phyloP scores from a whole-genome alignment of 2,113 vertebrate species.

The Sialia sialis region DNA sequence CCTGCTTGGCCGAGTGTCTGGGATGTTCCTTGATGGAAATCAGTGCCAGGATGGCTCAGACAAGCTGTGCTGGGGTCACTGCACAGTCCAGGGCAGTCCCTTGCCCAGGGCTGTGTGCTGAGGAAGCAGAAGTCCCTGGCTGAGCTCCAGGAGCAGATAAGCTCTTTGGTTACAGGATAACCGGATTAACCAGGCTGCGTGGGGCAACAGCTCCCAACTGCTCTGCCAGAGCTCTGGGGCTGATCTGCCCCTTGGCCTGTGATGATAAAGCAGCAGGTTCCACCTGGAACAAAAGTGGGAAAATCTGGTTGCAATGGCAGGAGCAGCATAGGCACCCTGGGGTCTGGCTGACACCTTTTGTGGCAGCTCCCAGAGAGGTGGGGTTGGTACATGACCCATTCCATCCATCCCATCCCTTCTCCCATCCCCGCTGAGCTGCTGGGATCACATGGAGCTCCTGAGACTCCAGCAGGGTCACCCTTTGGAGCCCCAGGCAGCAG shows the following conservation, averaged over 20 bases:
- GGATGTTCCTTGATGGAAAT: not conserved
- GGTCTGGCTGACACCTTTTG: rapidly evolving
- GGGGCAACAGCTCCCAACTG: not conserved
- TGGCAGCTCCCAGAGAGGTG: not conserved
- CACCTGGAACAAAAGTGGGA: not conserved
- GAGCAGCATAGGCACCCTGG: not conserved
- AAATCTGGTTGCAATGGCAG: not conserved
- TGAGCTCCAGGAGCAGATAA: constrained; percentile 22
- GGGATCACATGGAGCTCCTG: not conserved
- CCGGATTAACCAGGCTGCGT: constrained; percentile 37
- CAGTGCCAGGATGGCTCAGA: not conserved
- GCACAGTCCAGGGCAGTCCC: not conserved
- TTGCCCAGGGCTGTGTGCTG: constrained; percentile 8
- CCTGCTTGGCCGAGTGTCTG: not conserved
- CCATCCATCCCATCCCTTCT: not conserved
- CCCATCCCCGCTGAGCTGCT: not conserved
- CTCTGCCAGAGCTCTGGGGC: not conserved
- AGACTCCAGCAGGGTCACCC: not conserved
- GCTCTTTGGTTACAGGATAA: constrained; percentile 44
- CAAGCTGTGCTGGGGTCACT: constrained; percentile 15
- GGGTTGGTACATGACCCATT: not conserved
- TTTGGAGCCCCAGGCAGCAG: not conserved
- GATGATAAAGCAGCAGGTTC: not conserved
- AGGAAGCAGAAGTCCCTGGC: constrained; percentile 35
- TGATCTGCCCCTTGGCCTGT: not conserved